Conservation (phyloP, 2,888 invertebrate genomes). For the Myopa testacea region DNA sequence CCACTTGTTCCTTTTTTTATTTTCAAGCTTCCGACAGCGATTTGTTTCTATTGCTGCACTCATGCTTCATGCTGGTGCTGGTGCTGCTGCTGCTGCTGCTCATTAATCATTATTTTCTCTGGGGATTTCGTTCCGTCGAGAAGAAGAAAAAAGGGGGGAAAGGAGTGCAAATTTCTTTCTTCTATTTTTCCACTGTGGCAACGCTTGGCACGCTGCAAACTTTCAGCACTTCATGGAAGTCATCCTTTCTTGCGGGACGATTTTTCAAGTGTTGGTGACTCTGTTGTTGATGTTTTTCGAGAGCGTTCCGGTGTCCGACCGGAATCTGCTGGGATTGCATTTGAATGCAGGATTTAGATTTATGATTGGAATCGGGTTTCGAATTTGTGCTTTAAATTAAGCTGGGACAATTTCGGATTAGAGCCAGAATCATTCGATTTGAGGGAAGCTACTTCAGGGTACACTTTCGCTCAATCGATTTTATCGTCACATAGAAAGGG, state of each 20-base stretch:
- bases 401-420: background rate
- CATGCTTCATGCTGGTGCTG: background rate
- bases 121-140: too few species aligned
- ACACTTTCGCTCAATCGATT: background rate
- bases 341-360: slow-evolving; percentile 9
- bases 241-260: background rate
- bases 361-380: background rate
- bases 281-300: slow-evolving; percentile 24
- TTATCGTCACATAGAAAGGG: too few species aligned
- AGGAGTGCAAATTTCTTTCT: background rate
- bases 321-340: slow-evolving; percentile 16
- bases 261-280: slow-evolving; percentile 8
- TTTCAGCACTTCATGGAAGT: background rate
- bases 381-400: background rate
- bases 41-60: slow-evolving; percentile 2
- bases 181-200: background rate
- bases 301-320: slow-evolving; percentile 11
- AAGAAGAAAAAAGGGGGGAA: background rate
- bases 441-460: background rate
- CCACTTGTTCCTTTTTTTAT: background rate
- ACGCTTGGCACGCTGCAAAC: background rate
- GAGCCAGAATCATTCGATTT: background rate
- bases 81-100: too few species aligned
- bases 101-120: slow-evolving; percentile 21
- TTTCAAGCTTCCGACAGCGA: slow-evolving; percentile 9